Percentiles rank a stretch among this genome's conserved stretches.
These are phyloP conservation scores for Gila orcuttii DNA, from an alignment of 2,113 vertebrate genomes.

Conservation along the genomic window DNA sequence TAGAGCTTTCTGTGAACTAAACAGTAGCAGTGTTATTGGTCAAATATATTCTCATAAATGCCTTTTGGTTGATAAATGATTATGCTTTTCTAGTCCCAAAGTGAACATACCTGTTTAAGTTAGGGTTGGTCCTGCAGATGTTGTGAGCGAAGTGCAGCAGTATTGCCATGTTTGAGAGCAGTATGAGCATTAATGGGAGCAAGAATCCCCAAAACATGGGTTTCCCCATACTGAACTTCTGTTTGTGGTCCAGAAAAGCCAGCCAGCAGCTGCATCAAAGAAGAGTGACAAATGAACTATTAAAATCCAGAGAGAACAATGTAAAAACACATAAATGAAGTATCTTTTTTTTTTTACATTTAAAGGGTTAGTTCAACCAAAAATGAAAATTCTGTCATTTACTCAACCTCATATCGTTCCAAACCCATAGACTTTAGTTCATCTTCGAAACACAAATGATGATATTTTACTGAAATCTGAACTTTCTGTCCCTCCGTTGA, in stretches of 20 bases:
- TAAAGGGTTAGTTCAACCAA: too few species aligned
- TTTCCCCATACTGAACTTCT: slow-evolving; percentile 55
- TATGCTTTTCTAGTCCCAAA: background rate
- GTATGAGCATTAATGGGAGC: slow-evolving; percentile 64
- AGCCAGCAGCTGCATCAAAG: slow-evolving; percentile 70
- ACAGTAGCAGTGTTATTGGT: slow-evolving; percentile 4
- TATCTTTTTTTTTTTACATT: background rate
- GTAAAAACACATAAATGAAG: background rate
- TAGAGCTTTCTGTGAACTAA: slow-evolving; percentile 53
- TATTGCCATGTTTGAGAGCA: slow-evolving; percentile 64
- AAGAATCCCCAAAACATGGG: slow-evolving; percentile 71
- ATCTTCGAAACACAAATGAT: too few species aligned
- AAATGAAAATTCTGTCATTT: too few species aligned
- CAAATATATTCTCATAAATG: background rate
- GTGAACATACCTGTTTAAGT: slow-evolving; percentile 23
- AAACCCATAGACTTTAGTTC: too few species aligned
- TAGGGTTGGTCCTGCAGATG: slow-evolving; percentile 62
- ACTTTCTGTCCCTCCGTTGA: too few species aligned
- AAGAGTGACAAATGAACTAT: background rate
- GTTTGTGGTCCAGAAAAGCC: slow-evolving; percentile 53
- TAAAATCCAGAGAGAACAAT: background rate
- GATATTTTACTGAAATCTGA: too few species aligned
- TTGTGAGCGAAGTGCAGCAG: slow-evolving; percentile 63
- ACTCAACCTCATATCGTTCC: too few species aligned
- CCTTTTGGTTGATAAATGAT: background rate